Conservation (phyloP, 2,888 invertebrate species). For the Heliothis peltigera region DNA sequence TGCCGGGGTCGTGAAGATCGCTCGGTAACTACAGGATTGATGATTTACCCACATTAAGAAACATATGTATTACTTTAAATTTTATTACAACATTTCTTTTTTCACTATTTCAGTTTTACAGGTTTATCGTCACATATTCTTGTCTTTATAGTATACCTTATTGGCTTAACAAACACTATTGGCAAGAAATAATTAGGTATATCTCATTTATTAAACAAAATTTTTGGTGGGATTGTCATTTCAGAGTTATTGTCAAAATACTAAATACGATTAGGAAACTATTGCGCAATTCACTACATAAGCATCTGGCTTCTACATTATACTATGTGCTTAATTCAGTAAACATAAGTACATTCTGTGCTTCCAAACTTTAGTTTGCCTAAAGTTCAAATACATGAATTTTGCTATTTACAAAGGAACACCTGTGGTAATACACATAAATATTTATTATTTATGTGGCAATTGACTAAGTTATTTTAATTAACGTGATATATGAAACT, state of each 20-base stretch:
- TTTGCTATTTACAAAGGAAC: slow-evolving; percentile 56
- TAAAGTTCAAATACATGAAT: slow-evolving; percentile 39
- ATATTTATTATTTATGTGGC: slow-evolving; percentile 31
- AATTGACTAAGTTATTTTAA: slow-evolving; percentile 47
- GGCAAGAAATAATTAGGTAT: slow-evolving; percentile 75
- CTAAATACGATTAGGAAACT: slow-evolving; percentile 52
- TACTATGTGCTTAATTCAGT: slow-evolving; percentile 63
- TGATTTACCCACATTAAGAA: slow-evolving; percentile 20
- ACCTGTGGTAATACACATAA: slow-evolving; percentile 42
- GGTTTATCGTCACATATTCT: slow-evolving; percentile 49
- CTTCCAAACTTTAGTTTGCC: slow-evolving; percentile 50
- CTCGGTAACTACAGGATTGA: neutral
- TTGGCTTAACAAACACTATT: slow-evolving; percentile 60
- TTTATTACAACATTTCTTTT: slow-evolving; percentile 78
- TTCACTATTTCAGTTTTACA: slow-evolving; percentile 68
- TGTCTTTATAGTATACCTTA: slow-evolving; percentile 53
- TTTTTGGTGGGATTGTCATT: slow-evolving; percentile 74
- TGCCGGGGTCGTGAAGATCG: neutral
- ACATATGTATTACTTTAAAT: slow-evolving; percentile 54
- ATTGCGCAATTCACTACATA: slow-evolving; percentile 66
- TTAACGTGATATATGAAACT: slow-evolving; percentile 17
- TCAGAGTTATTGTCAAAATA: slow-evolving; percentile 74
- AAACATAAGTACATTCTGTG: slow-evolving; percentile 65
- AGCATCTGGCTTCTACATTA: slow-evolving; percentile 64
- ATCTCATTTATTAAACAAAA: slow-evolving; percentile 62